Conservation (phyloP, 2,888 invertebrate species). For the Timema cristinae region DNA sequence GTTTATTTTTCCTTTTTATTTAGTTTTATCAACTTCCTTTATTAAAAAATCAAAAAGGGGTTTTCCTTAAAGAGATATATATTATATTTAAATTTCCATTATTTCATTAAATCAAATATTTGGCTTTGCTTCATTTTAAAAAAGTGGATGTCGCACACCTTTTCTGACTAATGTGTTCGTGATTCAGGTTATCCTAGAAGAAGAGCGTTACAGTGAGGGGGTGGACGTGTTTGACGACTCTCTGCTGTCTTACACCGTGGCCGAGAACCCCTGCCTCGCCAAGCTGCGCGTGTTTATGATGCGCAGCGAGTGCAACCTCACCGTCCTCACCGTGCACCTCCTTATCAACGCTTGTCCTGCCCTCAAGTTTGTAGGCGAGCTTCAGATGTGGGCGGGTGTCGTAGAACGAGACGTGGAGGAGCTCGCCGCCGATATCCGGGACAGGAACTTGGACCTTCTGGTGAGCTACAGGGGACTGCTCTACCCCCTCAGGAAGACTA, state of each 20-base stretch:
- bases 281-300: conserved; percentile 26
- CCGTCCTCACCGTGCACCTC: conserved; percentile 21
- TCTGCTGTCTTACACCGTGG: conserved; percentile 19
- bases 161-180: too few species aligned
- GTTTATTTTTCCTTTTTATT: too few species aligned
- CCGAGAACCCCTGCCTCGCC: conserved; percentile 18
- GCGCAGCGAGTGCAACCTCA: conserved; percentile 24
- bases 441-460: conserved; percentile 25
- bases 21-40: too few species aligned
- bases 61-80: too few species aligned
- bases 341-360: conserved; percentile 25
- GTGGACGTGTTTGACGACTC: conserved; percentile 26
- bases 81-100: too few species aligned
- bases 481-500: conserved; percentile 17
- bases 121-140: too few species aligned
- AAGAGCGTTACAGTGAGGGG: conserved; percentile 23
- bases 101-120: too few species aligned
- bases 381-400: conserved; percentile 25
- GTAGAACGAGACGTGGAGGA: conserved; percentile 22
- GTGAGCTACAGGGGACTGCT: conserved; percentile 24
- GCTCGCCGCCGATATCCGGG: conserved; percentile 21
- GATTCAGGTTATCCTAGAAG: conserved; percentile 26
- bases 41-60: too few species aligned
- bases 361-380: conserved; percentile 25
- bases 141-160: too few species aligned